Evolutionary conservation across 2,888 invertebrate species (phyloP), one percentile per base, ranked within the genome.

Genomic region (Crocallis elinguaria): DNA sequence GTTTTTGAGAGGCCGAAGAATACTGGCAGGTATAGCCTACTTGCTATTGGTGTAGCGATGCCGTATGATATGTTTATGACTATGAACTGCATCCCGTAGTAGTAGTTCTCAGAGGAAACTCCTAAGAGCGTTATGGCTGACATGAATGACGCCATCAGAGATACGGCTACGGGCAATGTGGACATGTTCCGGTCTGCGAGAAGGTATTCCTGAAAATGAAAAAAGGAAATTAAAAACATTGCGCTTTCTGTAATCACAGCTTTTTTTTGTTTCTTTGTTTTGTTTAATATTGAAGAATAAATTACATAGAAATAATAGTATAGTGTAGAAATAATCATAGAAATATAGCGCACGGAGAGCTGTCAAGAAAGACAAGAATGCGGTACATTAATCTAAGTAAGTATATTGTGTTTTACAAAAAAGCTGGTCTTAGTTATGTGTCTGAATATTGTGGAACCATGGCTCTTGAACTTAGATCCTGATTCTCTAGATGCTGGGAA

Each of bases 101-200:
- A 94, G 82, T 98, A 98, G 77, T 95, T 96, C 83, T 98, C 98
- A 42, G 96, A 94, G 23, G 97, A 96, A 1, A 97, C 96, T 13
- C 98, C 98, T n/a, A 98, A 89, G 25, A 98, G 82, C 0, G 97
- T 96, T 48, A 98, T 94, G 29, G 98, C 97, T 0, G 98, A 98
- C 95, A 98, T 96, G 79, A 98, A 98, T 30, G 97, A 97, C n/a
- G 97, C 97, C 95, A 98, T 97, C 51, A 98, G 83, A 1, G 97
- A 97, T 61, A 98, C 96, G 3, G 97, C 95, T 0, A 98, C 96
- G 0, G 98, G 97, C 5, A 92, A 78, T 66, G 96, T 92, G 4
- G 95, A 93, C 95, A 98, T 96, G 59, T 95, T 95, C 52, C 94
- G 93, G 75, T 97, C 94, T 0, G 97, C 98, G 48, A 96, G 81